These are phyloP conservation scores for Helarctos malayanus DNA, from an alignment of 2,797 vertebrate genomes.

Conservation along the genomic window DNA sequence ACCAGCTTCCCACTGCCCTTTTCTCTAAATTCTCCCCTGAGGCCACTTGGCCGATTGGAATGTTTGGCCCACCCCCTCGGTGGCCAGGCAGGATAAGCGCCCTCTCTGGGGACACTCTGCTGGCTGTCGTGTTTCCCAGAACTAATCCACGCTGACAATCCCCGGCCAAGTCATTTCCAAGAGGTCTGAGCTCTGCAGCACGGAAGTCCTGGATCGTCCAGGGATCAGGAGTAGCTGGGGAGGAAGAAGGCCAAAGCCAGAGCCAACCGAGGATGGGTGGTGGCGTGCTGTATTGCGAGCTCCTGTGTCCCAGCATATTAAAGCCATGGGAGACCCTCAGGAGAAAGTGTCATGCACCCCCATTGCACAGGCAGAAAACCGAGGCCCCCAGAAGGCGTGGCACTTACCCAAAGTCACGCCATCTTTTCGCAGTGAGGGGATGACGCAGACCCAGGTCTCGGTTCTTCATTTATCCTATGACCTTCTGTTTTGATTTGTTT, in stretches of 20 bases:
- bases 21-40: constrained; percentile 71
- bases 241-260: not conserved
- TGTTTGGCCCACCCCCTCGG: not conserved
- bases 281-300: not conserved
- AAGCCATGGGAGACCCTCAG: not conserved
- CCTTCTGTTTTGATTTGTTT: not conserved
- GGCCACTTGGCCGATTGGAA: constrained; percentile 61
- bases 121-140: constrained; percentile 29
- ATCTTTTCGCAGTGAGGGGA: not conserved
- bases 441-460: not conserved
- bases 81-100: constrained; percentile 47
- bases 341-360: not conserved
- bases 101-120: constrained; percentile 20
- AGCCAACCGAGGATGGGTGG: not conserved
- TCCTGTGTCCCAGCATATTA: not conserved
- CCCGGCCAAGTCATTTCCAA: not conserved
- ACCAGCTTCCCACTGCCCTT: constrained; percentile 56
- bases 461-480: not conserved
- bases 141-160: constrained; percentile 52
- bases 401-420: not conserved
- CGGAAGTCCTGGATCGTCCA: not conserved
- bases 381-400: not conserved
- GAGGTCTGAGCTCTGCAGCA: not conserved
- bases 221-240: not conserved
- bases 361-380: not conserved